Evolutionary conservation across 2,113 vertebrate species (phyloP).

Genomic region (Chrysemys picta): DNA sequence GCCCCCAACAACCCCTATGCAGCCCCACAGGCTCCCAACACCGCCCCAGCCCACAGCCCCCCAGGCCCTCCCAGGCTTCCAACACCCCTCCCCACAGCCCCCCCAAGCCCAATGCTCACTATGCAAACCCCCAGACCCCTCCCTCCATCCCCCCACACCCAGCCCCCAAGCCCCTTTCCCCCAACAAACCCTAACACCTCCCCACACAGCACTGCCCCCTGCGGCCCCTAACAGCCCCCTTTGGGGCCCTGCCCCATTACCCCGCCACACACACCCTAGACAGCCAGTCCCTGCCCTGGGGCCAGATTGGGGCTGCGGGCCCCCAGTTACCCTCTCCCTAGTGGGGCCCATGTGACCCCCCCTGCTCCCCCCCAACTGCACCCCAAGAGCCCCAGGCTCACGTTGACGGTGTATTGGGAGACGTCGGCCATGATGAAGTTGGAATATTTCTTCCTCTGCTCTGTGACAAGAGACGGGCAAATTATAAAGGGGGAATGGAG

Average conservation of each 20-base stretch:
- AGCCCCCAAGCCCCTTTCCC: neutral
- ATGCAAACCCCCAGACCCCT: neutral
- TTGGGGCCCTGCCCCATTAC: too few species aligned
- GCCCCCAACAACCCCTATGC: neutral
- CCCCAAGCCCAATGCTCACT: neutral
- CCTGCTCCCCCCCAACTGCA: neutral
- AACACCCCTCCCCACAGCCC: neutral
- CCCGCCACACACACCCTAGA: neutral
- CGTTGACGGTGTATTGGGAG: slow-evolving; percentile 77
- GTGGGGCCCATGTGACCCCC: neutral
- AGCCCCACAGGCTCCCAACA: too few species aligned
- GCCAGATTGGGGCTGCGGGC: neutral
- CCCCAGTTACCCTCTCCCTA: neutral
- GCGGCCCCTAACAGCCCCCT: too few species aligned
- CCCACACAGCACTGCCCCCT: neutral
- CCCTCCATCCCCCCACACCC: too few species aligned
- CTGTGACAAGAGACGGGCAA: slow-evolving; percentile 30
- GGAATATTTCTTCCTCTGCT: slow-evolving; percentile 79
- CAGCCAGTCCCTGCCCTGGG: too few species aligned
- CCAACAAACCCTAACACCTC: neutral
- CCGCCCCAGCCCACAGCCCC: neutral
- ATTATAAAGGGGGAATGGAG: neutral
- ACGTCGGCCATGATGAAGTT: slow-evolving; percentile 71
- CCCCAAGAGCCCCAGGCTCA: slow-evolving; percentile 7
- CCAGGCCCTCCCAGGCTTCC: neutral